Percentiles rank a stretch among this genome's conserved stretches.
phyloP scores from a whole-genome alignment of 2,888 invertebrate species.

The Athrips mouffetella region DNA sequence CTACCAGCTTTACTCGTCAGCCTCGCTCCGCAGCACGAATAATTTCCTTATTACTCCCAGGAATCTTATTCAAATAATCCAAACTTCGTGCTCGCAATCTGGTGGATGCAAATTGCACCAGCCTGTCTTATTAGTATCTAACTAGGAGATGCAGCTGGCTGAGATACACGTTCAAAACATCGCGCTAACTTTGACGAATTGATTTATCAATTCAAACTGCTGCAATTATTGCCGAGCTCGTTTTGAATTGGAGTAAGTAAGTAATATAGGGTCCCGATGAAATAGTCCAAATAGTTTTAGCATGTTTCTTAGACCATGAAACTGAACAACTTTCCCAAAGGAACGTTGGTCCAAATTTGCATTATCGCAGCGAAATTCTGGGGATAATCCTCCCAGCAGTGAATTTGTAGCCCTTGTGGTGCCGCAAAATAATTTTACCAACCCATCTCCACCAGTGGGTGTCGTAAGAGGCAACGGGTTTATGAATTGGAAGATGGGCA shows the following conservation, averaged over 20 bases:
- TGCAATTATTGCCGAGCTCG: slow-evolving; percentile 27
- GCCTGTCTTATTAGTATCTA: slow-evolving; percentile 51
- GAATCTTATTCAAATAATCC: slow-evolving; percentile 69
- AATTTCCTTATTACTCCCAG: slow-evolving; percentile 57
- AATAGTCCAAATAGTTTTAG: too few species aligned
- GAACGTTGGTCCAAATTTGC: too few species aligned
- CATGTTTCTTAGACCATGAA: too few species aligned
- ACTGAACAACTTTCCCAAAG: too few species aligned
- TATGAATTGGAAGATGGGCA: too few species aligned
- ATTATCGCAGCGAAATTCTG: too few species aligned
- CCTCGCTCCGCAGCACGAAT: slow-evolving; percentile 43
- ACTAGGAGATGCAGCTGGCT: slow-evolving; percentile 38
- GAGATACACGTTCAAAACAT: slow-evolving; percentile 29
- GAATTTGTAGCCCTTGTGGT: too few species aligned
- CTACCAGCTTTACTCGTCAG: slow-evolving; percentile 34
- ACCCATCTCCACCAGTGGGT: too few species aligned
- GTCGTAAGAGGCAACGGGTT: too few species aligned
- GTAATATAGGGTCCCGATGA: too few species aligned
- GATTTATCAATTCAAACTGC: slow-evolving; percentile 15
- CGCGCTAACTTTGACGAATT: slow-evolving; percentile 25
- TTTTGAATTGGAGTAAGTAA: slow-evolving; percentile 57
- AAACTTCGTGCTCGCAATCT: slow-evolving; percentile 60
- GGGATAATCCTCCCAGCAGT: too few species aligned
- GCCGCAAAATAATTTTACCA: too few species aligned
- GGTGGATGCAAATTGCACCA: slow-evolving; percentile 64